Percentiles rank a stretch among this genome's conserved stretches.
These are phyloP conservation scores for Sepioteuthis lessoniana DNA, from an alignment of 2,888 invertebrate genomes.

Conservation along the genomic window DNA sequence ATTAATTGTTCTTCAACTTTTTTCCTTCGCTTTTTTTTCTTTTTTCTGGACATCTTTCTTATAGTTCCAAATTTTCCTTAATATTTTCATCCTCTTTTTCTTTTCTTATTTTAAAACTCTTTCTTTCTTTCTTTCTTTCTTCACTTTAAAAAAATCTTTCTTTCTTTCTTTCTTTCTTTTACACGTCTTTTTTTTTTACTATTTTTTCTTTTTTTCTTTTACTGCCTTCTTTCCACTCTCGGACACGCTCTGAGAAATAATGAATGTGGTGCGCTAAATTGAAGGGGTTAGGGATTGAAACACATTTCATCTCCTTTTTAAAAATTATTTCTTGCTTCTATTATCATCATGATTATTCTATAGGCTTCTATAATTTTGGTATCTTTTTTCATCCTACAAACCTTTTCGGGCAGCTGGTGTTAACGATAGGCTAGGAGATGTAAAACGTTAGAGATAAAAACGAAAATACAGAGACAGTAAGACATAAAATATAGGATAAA, in stretches of 20 bases:
- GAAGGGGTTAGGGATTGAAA: not conserved
- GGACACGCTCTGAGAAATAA: not conserved
- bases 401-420: constrained; percentile 10
- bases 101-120: not conserved
- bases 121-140: not conserved
- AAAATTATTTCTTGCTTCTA: constrained; percentile 16
- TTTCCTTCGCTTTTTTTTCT: not conserved
- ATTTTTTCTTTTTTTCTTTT: no score
- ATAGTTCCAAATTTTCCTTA: not conserved
- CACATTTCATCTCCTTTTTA: not conserved
- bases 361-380: not conserved
- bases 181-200: no score
- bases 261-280: not conserved
- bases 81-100: not conserved
- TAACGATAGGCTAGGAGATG: not conserved
- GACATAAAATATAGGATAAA: no score
- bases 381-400: not conserved
- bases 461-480: not conserved
- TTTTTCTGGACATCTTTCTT: not conserved
- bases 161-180: not conserved
- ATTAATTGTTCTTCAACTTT: not conserved
- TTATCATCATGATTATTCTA: constrained; percentile 13
- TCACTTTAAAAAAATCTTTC: not conserved
- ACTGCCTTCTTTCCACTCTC: not conserved
- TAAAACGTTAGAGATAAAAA: not conserved